These are phyloP conservation scores for Periophthalmus magnuspinnatus DNA, from an alignment of 2,797 vertebrate species.

Conservation along the genomic window DNA sequence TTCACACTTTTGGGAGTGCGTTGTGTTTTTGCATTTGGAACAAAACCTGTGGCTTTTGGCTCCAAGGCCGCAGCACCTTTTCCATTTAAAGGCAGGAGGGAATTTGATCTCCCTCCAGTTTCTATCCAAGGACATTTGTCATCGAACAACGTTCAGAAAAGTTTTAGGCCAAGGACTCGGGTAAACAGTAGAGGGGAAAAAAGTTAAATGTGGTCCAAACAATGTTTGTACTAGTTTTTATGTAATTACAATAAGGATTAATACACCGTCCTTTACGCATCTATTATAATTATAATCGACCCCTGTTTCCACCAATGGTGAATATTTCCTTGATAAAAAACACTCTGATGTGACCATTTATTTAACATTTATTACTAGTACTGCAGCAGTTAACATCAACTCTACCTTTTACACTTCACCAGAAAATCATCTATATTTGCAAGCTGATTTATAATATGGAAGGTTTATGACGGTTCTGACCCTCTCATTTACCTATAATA, in stretches of 20 bases:
- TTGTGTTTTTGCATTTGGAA: conserved; percentile 55
- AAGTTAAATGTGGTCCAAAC: neutral
- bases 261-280: neutral
- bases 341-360: neutral
- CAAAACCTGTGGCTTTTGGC: conserved; percentile 56
- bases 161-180: conserved; percentile 42
- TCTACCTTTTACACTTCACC: neutral
- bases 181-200: conserved; percentile 41
- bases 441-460: neutral
- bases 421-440: neutral
- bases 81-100: conserved; percentile 51
- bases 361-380: neutral
- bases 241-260: neutral
- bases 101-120: conserved; percentile 56
- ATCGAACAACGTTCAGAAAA: conserved; percentile 55
- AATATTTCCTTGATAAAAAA: neutral
- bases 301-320: neutral
- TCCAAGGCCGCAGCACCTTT: conserved; percentile 47
- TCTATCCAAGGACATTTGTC: conserved; percentile 69
- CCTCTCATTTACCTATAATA: neutral
- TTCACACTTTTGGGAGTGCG: conserved; percentile 56
- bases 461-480: neutral
- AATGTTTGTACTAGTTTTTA: neutral
- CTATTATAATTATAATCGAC: neutral
- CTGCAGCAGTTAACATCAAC: neutral